Base-by-base conservation (phyloP, 2,797 vertebrate genomes). In the Coccyzus lansbergi region DNA sequence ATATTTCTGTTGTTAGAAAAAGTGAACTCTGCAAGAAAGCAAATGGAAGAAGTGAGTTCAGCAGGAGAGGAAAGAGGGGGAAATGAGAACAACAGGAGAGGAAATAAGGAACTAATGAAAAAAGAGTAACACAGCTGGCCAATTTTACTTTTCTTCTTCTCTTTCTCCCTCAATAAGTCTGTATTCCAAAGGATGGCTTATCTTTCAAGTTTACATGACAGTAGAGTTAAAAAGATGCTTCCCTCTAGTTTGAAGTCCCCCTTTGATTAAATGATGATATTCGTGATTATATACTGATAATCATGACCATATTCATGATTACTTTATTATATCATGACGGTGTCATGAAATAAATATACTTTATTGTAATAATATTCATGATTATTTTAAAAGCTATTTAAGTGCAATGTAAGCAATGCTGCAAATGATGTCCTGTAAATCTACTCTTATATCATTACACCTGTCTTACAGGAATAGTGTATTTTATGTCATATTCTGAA, bases 1-100 rank as follows among this genome's bases (percentile, higher is more conserved):
- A 98, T 99, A 52, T 98, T 98, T 29, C 96, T 98, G 33, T 97
- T 99, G 53, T 97, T 98, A 49, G 97, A 98, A 71, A 98, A 98
- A 64, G 98, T 98, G 18, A 98, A 97, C 83, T 98, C 98, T 26
- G 97, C 98, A 34, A 97, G 96, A 94, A 98, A 97, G 91, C 95
- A 96, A n/a, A 72, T 68, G 58, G 36, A 81, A 78, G 80, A 77
- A 69, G 28, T 76, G 25, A 83, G 28, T 74, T 81, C 92, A 67
- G 51, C 56, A 34, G 69, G 51, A 65, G 72, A 84, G 63, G 56
- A 72, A 42, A 34, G 1, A 9, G 26, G 19, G 19, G 71, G 78
- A 71, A 86, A 75, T 71, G 74, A 88, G 22, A 95, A 56, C 42
- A 81, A 65, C 33, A 42, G 76, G 84, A 91, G 65, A 51, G 75